phyloP scores from a whole-genome alignment of 1,140 invertebrate species.

The Drosophila sproati region DNA sequence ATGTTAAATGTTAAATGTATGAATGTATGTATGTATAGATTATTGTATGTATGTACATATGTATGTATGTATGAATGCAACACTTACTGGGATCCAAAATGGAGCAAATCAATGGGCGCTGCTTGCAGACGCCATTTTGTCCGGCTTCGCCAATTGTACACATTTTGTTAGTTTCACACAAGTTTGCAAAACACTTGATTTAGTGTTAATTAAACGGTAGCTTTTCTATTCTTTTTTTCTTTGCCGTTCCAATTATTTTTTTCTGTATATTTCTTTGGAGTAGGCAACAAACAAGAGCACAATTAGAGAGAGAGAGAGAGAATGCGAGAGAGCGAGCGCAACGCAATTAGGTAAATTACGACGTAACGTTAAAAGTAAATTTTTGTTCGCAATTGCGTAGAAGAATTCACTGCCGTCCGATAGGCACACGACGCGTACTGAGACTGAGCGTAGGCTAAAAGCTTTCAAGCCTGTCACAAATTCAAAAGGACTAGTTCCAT shows the following conservation, averaged over 20 bases:
- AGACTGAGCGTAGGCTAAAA: conserved; percentile 69
- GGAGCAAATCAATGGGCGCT: conserved; percentile 81
- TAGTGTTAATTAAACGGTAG: conserved; percentile 23
- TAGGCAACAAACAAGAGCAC: conserved; percentile 45
- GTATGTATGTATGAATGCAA: conserved; percentile 33
- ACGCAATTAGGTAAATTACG: conserved; percentile 51
- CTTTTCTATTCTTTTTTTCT: conserved; percentile 33
- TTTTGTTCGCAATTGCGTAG: conserved; percentile 19
- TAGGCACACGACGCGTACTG: conserved; percentile 68
- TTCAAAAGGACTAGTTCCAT: conserved; percentile 59
- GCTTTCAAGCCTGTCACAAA: conserved; percentile 47
- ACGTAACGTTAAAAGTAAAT: conserved; percentile 41
- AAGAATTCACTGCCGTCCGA: conserved; percentile 55
- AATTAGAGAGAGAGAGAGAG: conserved; percentile 27
- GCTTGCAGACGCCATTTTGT: conserved; percentile 81
- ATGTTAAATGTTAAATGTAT: background rate
- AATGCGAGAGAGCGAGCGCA: conserved; percentile 18
- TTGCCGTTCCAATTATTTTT: conserved; percentile 31
- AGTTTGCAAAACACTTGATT: conserved; percentile 28
- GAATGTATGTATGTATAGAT: conserved; percentile 21
- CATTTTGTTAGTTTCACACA: conserved; percentile 48
- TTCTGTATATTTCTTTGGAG: conserved; percentile 45
- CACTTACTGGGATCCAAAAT: conserved; percentile 83
- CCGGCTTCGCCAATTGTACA: conserved; percentile 67
- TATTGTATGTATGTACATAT: conserved; percentile 4